A percentile compares a stretch with the other conserved stretches of the same genome.
phyloP scores from a whole-genome alignment of 2,888 invertebrate genomes.

The Epistrophe grossulariae region DNA sequence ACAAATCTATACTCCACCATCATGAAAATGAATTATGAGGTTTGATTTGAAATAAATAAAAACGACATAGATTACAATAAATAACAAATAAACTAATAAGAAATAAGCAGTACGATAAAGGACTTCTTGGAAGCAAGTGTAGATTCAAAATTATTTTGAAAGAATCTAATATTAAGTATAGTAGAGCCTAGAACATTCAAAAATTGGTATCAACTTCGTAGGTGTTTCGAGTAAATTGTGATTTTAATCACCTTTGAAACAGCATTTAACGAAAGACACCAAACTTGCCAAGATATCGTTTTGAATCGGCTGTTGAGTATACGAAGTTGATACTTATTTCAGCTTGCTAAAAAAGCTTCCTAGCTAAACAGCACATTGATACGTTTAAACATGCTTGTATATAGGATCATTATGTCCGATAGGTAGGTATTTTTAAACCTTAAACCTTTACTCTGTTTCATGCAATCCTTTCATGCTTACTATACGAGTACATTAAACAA shows the following conservation, averaged over 20 bases:
- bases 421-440: too few relatives aligned
- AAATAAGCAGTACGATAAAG: conserved; percentile 36
- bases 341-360: conserved; percentile 29
- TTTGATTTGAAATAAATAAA: conserved; percentile 27
- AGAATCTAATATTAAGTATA: conserved; percentile 8
- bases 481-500: conserved; percentile 19
- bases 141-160: conserved; percentile 19
- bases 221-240: not conserved
- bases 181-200: not conserved
- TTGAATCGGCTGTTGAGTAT: not conserved
- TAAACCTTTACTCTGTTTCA: conserved; percentile 36
- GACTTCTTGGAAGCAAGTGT: conserved; percentile 1
- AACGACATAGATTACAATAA: conserved; percentile 47
- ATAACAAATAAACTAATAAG: not conserved
- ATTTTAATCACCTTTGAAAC: not conserved
- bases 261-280: not conserved
- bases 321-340: conserved; percentile 38
- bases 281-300: not conserved
- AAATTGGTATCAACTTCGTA: conserved; percentile 49
- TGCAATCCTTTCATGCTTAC: conserved; percentile 59
- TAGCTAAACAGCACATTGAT: conserved; percentile 56
- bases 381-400: conserved; percentile 52
- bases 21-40: conserved; percentile 35
- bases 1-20: conserved; percentile 61
- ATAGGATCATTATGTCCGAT: conserved; percentile 29